These are phyloP conservation scores for Macropodus opercularis DNA, from an alignment of 2,797 vertebrate species.

Conservation along the genomic window DNA sequence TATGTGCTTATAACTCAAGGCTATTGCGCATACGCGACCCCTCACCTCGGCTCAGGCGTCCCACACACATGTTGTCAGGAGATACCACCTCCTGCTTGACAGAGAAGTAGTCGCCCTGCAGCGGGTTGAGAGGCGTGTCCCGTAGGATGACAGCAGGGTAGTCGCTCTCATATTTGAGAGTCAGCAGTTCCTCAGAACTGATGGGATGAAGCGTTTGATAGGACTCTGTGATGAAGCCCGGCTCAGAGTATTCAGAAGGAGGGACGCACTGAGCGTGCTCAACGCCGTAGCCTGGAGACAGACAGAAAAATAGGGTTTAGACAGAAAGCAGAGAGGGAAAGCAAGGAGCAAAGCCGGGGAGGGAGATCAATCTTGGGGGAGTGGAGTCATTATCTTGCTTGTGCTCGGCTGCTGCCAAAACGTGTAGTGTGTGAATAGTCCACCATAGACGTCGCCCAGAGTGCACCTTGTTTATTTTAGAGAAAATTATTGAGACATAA, in stretches of 20 bases:
- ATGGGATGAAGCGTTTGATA: slow-evolving; percentile 99
- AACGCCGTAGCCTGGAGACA: slow-evolving; percentile 91
- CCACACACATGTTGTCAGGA: slow-evolving; percentile 98
- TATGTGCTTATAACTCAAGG: neutral
- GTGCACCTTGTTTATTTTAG: slow-evolving; percentile 17
- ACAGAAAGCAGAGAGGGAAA: slow-evolving; percentile 37
- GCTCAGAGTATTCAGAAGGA: slow-evolving; percentile 97
- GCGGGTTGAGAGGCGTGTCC: slow-evolving; percentile 88
- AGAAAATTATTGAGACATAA: slow-evolving; percentile 4
- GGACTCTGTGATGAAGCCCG: slow-evolving; percentile 99
- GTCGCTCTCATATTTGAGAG: slow-evolving; percentile 97
- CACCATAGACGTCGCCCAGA: slow-evolving; percentile 12
- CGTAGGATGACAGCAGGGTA: slow-evolving; percentile 92
- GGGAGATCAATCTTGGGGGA: slow-evolving; percentile 33
- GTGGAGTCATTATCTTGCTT: slow-evolving; percentile 28
- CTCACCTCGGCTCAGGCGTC: slow-evolving; percentile 95
- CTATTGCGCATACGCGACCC: neutral
- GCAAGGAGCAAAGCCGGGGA: slow-evolving; percentile 21
- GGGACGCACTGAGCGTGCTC: slow-evolving; percentile 99
- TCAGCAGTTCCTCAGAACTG: slow-evolving; percentile 97
- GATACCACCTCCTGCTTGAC: slow-evolving; percentile 98
- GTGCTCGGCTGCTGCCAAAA: slow-evolving; percentile 25
- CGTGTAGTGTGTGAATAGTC: slow-evolving; percentile 1
- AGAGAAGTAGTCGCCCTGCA: slow-evolving; percentile 93
- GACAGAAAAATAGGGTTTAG: slow-evolving; percentile 26